phyloP scores from a whole-genome alignment of 2,113 vertebrate species.

The Melanerpes formicivorus region DNA sequence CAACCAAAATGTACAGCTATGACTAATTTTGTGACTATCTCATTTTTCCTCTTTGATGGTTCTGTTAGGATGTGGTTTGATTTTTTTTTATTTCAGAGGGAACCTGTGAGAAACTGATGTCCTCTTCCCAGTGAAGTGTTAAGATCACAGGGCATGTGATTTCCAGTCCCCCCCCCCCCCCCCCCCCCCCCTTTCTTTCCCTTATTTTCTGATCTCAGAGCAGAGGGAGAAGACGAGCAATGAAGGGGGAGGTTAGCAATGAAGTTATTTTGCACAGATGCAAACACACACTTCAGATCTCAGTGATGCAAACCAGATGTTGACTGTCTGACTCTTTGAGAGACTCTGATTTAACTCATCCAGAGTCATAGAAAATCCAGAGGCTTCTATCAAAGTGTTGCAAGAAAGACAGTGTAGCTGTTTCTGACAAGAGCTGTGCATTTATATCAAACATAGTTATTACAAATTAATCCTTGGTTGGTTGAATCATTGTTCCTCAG shows the following conservation, averaged over 20 bases:
- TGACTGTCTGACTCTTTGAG: constrained; percentile 23
- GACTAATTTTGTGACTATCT: not conserved
- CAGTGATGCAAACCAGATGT: constrained; percentile 53
- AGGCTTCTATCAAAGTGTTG: not conserved
- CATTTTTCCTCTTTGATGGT: not conserved
- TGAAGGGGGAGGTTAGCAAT: not conserved
- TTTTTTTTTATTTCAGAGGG: not conserved
- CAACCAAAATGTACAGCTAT: not conserved
- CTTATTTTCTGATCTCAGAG: not conserved
- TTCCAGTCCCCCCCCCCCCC: too few relatives aligned
- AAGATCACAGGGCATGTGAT: constrained; percentile 14
- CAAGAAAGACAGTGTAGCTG: not conserved
- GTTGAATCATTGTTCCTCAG: not conserved
- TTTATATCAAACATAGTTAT: not conserved
- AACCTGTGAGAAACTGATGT: constrained; percentile 18
- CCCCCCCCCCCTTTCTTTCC: not conserved
- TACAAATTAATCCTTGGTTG: not conserved
- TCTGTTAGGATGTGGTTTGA: not conserved
- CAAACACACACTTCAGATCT: constrained; percentile 29
- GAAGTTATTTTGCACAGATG: constrained; percentile 29
- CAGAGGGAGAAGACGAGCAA: not conserved
- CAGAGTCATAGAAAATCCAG: not conserved
- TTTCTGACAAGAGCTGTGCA: not conserved
- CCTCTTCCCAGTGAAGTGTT: not conserved
- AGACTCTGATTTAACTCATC: not conserved